A percentile compares a stretch with the other conserved stretches of the same genome.
Evolutionary conservation across 2,888 invertebrate genomes (phyloP).

Genomic region (Rhimphoctona megacephalus): DNA sequence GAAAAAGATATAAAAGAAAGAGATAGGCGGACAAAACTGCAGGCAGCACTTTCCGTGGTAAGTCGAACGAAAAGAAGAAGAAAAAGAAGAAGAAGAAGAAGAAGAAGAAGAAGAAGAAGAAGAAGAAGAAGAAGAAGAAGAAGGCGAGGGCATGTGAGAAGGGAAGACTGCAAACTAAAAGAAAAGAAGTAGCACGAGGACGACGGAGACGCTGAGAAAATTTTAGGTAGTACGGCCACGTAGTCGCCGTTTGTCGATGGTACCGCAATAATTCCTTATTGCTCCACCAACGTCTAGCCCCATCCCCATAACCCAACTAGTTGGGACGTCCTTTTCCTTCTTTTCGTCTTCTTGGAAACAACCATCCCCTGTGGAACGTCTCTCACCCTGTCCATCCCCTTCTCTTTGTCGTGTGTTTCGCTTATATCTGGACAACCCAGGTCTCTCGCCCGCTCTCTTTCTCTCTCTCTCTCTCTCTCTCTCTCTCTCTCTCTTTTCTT

Average conservation of each 20-base stretch:
- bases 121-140: slow-evolving; percentile 68
- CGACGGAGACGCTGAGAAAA: slow-evolving; percentile 72
- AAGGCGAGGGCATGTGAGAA: slow-evolving; percentile 64
- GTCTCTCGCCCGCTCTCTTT: slow-evolving; percentile 68
- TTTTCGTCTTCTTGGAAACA: slow-evolving; percentile 66
- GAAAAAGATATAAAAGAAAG: slow-evolving; percentile 60
- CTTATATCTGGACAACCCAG: slow-evolving; percentile 45
- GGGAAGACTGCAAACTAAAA: slow-evolving; percentile 59
- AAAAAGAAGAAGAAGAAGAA: slow-evolving; percentile 38
- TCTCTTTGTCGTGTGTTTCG: slow-evolving; percentile 48
- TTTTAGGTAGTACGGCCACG: slow-evolving; percentile 83
- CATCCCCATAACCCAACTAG: slow-evolving; percentile 75
- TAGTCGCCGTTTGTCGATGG: slow-evolving; percentile 85
- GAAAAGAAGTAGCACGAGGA: slow-evolving; percentile 65
- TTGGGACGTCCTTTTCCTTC: slow-evolving; percentile 72
- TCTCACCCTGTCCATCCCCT: slow-evolving; percentile 53
- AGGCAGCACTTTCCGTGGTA: slow-evolving; percentile 71
- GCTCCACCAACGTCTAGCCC: slow-evolving; percentile 80
- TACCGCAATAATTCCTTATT: slow-evolving; percentile 85
- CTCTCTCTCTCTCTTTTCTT: slow-evolving; percentile 64
- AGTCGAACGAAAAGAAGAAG: slow-evolving; percentile 69
- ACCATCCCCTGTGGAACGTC: slow-evolving; percentile 64
- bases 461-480: slow-evolving; percentile 68
- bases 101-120: slow-evolving; percentile 30
- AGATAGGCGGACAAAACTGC: slow-evolving; percentile 60